These are phyloP conservation scores for Sinella curviseta DNA, from an alignment of 1,140 invertebrate species.

Conservation along the genomic window DNA sequence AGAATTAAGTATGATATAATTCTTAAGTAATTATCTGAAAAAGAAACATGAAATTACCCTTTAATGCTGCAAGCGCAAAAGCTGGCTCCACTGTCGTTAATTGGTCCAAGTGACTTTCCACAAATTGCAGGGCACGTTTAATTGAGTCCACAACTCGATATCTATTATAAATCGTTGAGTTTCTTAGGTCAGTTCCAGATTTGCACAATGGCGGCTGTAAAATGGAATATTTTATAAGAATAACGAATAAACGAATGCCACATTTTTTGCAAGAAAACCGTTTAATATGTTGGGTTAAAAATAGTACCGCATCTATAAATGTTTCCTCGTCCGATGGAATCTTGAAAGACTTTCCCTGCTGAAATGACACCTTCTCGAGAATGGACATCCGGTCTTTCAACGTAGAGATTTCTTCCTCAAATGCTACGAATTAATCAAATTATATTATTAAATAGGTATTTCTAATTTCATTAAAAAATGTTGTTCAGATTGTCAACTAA, in stretches of 20 bases:
- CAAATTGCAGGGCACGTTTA: background rate
- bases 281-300: background rate
- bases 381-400: background rate
- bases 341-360: background rate
- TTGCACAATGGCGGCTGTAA: background rate
- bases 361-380: background rate
- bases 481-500: too few species aligned
- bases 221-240: background rate
- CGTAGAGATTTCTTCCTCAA: background rate
- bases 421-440: too few species aligned
- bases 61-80: background rate
- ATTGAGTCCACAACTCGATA: background rate
- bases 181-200: background rate
- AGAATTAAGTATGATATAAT: too few species aligned
- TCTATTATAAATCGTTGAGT: background rate
- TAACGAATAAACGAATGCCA: background rate
- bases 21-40: too few species aligned
- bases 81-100: background rate
- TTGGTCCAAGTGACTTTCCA: background rate
- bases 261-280: background rate
- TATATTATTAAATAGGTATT: too few species aligned
- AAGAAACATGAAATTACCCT: too few species aligned
- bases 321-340: too few species aligned
- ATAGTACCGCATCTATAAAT: too few species aligned
- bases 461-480: too few species aligned